Evolutionary conservation across 2,113 vertebrate species (phyloP).

Genomic region (Neoarius graeffei): DNA sequence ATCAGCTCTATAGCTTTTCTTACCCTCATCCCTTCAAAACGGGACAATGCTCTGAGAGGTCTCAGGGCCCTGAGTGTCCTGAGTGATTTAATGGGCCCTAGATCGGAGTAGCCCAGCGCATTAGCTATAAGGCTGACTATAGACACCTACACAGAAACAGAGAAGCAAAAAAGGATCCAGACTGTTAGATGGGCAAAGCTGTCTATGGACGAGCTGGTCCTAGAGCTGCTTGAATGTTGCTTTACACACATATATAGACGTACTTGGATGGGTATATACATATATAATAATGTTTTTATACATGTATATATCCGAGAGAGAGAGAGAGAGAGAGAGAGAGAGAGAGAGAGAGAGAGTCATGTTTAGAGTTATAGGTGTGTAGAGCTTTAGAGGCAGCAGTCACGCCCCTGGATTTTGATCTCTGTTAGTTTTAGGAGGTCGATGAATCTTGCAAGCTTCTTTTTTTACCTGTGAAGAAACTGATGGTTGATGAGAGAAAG

Average conservation of each 20-base stretch:
- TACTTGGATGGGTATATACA: slow-evolving; percentile 70
- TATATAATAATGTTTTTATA: slow-evolving; percentile 79
- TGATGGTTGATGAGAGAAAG: slow-evolving; percentile 80
- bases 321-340: slow-evolving; percentile 53
- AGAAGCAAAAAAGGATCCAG: slow-evolving; percentile 96
- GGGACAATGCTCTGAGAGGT: slow-evolving; percentile 99
- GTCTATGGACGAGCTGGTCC: slow-evolving; percentile 79
- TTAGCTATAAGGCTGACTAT: slow-evolving; percentile 99
- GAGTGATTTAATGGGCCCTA: slow-evolving; percentile 99
- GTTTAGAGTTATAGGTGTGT: slow-evolving; percentile 74
- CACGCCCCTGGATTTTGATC: slow-evolving; percentile 64
- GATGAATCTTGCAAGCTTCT: slow-evolving; percentile 82
- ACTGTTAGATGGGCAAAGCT: slow-evolving; percentile 91
- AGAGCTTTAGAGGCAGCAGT: slow-evolving; percentile 67
- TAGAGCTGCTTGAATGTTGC: slow-evolving; percentile 83
- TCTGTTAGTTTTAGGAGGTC: slow-evolving; percentile 70
- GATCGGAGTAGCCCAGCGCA: slow-evolving; percentile 99
- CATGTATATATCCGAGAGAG: slow-evolving; percentile 72
- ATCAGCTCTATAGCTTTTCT: slow-evolving; percentile 98
- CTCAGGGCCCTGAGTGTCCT: slow-evolving; percentile 99
- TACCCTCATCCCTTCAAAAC: slow-evolving; percentile 99
- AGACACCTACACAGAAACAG: slow-evolving; percentile 99
- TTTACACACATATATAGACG: slow-evolving; percentile 78
- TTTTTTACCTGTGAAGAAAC: slow-evolving; percentile 95
- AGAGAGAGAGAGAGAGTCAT: slow-evolving; percentile 51